A percentile compares a stretch with the other conserved stretches of the same genome.
These are phyloP conservation scores for Thomomys bottae DNA, from an alignment of 2,113 vertebrate genomes.

Conservation along the genomic window DNA sequence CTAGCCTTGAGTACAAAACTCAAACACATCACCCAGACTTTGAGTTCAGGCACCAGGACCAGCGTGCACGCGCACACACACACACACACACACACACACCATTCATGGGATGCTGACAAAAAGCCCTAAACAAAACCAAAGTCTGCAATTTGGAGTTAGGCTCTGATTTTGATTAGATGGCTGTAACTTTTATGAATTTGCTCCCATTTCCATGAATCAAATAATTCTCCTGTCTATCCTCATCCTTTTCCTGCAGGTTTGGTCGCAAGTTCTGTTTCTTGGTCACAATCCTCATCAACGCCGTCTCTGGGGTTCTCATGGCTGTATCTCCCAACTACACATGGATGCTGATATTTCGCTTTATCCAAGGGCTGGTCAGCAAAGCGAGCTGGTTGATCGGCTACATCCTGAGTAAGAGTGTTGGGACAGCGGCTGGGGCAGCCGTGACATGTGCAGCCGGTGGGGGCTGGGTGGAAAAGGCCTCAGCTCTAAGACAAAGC, in stretches of 20 bases:
- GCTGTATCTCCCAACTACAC: constrained; percentile 74
- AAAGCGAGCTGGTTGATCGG: constrained; percentile 82
- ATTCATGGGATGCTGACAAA: background rate
- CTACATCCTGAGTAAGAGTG: constrained; percentile 79
- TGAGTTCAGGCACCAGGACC: no score
- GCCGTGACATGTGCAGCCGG: accelerated
- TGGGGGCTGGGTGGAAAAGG: background rate
- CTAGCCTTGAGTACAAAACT: no score
- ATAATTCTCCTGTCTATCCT: background rate
- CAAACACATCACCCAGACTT: no score
- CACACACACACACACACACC: no score
- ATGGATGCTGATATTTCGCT: constrained; percentile 67
- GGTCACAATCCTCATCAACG: constrained; percentile 72
- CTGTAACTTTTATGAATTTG: background rate
- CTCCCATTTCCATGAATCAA: background rate
- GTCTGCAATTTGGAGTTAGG: background rate
- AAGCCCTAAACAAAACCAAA: background rate
- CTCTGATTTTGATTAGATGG: background rate
- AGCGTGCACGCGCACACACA: no score
- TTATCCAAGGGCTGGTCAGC: constrained; percentile 85
- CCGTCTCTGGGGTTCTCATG: constrained; percentile 71
- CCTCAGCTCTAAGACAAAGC: background rate
- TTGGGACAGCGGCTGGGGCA: background rate
- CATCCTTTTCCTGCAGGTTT: constrained; percentile 70
- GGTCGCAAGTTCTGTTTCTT: constrained; percentile 81